Base-by-base conservation (phyloP, 2,797 vertebrate genomes). In the Triplophysa yarkandensis region DNA sequence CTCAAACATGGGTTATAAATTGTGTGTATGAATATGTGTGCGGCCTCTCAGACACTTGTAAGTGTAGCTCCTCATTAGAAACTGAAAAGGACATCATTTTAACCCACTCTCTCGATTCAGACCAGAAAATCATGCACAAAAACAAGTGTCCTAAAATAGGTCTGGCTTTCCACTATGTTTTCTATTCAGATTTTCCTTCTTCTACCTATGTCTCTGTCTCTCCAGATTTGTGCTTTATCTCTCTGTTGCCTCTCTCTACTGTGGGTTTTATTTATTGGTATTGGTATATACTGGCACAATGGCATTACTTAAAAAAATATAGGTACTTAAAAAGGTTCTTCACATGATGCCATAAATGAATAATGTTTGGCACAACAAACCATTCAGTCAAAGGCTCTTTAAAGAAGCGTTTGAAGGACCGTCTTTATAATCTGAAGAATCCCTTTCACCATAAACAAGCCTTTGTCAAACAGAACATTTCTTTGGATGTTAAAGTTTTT, bases 61-160 rank as follows among this genome's bases (percentile, higher is more conserved):
- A 83, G 82, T 58, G 76, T 77, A 83, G 79, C 85, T 79, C 79
- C 87, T 91, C 88, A 85, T 90, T 90, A 90, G 74, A 44, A 77
- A 43, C 73, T 85, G 72, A 89, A 91, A 89, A 75, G 83, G 77
- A 83, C 77, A 81, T 89, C 87, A 90, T 90, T 92, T 86, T 83
- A 82, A 81, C 69, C 84, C 82, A 82, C 84, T 63, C 43, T 60
- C 81, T 82, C 78, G 57, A 28, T 48, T 27, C 81, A 77, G 71
- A 84, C 77, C 65, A 74, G 77, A 84, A 77, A 81, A 77, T 80
- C 85, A 87, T 82, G 50, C 68, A 76, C 41, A 78, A 57, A 60
- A 66, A 72, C 13, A 75, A 78, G 71, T 76, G 78, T 84, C 68
- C 73, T 65, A 81, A 86, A 87, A 87, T 68, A 85, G 71, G 80